Evolutionary conservation across 92 coral and sea anemone species (phyloP).

Genomic region (Virgularia gustaviana): DNA sequence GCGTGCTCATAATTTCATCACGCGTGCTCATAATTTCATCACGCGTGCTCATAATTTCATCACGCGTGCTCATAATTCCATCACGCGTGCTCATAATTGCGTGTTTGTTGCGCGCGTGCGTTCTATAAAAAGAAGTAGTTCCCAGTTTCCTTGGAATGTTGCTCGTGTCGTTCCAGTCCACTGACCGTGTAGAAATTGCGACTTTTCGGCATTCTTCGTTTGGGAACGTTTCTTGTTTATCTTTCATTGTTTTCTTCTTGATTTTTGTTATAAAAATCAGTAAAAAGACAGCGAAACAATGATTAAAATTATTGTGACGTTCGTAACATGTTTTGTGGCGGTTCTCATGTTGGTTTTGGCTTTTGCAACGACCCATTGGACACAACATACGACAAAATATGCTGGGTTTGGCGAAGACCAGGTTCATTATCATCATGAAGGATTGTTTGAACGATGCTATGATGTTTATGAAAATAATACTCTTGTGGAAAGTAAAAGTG

Average conservation of each 20-base stretch:
- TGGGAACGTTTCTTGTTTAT: neutral
- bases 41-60: no score
- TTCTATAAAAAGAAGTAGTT: neutral
- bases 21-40: no score
- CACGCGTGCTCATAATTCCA: no score
- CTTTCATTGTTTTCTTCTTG: neutral
- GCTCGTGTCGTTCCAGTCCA: neutral
- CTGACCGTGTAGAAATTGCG: neutral
- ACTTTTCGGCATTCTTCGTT: slow-evolving; percentile 16
- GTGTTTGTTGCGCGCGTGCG: neutral
- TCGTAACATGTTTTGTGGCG: slow-evolving; percentile 69
- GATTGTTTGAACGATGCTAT: slow-evolving; percentile 70
- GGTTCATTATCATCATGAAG: slow-evolving; percentile 62
- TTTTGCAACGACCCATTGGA: slow-evolving; percentile 81
- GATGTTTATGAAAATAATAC: slow-evolving; percentile 53
- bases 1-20: no score
- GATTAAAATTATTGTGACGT: slow-evolving; percentile 80
- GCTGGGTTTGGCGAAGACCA: slow-evolving; percentile 45
- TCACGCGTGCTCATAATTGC: no score
- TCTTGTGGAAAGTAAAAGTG: slow-evolving; percentile 43
- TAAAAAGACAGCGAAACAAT: slow-evolving; percentile 37
- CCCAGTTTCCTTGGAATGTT: no score
- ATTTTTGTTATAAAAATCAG: no score
- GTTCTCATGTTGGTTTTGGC: slow-evolving; percentile 76
- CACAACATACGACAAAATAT: slow-evolving; percentile 50